Base-by-base conservation (phyloP, 2,888 invertebrate genomes). In the Oegoconia quadripuncta region DNA sequence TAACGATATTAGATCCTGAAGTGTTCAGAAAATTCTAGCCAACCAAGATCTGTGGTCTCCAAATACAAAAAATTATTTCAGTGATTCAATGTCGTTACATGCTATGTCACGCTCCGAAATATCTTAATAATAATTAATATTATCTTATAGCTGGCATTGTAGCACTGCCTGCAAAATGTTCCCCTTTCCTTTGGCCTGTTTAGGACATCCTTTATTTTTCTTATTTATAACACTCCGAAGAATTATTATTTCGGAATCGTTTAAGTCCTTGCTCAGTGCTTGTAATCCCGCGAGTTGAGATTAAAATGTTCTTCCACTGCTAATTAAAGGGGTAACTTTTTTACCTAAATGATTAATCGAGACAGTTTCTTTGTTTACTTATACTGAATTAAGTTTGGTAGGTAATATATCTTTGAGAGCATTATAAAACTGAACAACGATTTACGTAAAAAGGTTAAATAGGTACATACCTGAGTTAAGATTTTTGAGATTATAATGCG, bases 171-270 rank as follows among this genome's bases (percentile, higher is more conserved):
- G 18, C 46, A 51, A 47, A 39, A 49, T 56, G 20, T 60, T 8
- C 67, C 71, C 73, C 68, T 66, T 70, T 68, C 47, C 52, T 48
- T 44, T 50, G 48, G 52, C 58, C 55, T 52, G 49, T 47, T 46
- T 52, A 55, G 57, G 58, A 68, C 60, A 64, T 66, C 61, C 72
- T 76, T 74, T 76, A 75, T 78, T 76, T 75, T 80, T 73, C 75
- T 78, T 80, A 82, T 83, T 84, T 83, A 79, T 83, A 80, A 79
- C 72, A 79, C 76, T 73, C 64, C 36, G 73, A 82, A 86, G 84
- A 87, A 84, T 82, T 88, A 86, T 87, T 86, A 78, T 74, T 79
- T 81, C 68, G 69, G 79, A 86, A 87, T 84, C 86, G 77, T 82
- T 88, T 86, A 87, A 88, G 86, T 86, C 88, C 79, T 82, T 84